phyloP scores from a whole-genome alignment of 2,797 vertebrate species.

The Halcyon leucocephala region DNA sequence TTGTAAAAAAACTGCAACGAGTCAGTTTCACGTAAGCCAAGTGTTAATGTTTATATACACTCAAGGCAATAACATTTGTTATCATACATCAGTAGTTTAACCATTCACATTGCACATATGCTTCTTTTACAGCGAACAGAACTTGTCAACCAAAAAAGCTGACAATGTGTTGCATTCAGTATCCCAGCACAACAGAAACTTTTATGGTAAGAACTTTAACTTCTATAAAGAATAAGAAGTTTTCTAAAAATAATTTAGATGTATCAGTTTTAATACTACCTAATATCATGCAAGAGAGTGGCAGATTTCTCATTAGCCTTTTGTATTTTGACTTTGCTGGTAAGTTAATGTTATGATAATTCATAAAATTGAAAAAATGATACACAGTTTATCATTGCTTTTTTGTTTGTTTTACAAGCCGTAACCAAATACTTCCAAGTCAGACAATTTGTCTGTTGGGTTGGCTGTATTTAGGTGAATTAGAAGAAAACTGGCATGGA shows the following conservation, averaged over 20 bases:
- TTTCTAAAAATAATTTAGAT: neutral
- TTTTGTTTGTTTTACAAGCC: neutral
- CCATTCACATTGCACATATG: neutral
- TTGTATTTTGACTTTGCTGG: neutral
- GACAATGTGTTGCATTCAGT: constrained; percentile 8
- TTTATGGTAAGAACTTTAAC: constrained; percentile 71
- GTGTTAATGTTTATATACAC: neutral
- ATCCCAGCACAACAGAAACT: constrained; percentile 67
- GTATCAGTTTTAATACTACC: neutral
- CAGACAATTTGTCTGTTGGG: neutral
- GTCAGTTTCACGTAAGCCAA: neutral
- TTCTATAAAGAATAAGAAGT: neutral
- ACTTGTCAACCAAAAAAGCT: constrained; percentile 43
- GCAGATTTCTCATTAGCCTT: neutral
- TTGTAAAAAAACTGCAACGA: neutral
- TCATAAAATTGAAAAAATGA: neutral
- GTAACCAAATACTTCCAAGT: neutral
- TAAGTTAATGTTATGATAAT: neutral
- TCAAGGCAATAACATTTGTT: neutral
- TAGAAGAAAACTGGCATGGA: neutral
- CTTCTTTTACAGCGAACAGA: constrained; percentile 75
- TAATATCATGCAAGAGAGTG: neutral
- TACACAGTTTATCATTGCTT: neutral
- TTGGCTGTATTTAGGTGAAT: neutral
- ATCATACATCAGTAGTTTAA: neutral